Evolutionary conservation across 2,113 vertebrate genomes (phyloP).

Genomic region (Thinocorus orbignyianus): DNA sequence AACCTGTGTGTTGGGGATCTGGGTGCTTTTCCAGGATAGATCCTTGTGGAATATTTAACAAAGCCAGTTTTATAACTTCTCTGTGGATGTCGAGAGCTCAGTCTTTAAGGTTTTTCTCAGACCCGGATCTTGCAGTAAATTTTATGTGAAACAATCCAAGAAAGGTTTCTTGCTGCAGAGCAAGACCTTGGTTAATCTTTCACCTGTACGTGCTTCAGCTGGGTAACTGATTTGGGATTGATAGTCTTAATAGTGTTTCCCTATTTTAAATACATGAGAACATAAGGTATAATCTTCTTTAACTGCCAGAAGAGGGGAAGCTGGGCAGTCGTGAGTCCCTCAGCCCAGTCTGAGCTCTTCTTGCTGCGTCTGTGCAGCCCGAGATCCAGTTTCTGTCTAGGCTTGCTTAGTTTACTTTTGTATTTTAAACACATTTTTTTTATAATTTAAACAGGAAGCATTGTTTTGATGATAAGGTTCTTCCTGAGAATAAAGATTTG

Average conservation of each 20-base stretch:
- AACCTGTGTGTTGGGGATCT: neutral
- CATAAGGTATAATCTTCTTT: neutral
- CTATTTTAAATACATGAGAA: neutral
- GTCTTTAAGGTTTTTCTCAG: neutral
- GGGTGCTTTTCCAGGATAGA: neutral
- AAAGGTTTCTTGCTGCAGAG: neutral
- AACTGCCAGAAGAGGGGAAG: neutral
- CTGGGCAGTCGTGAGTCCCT: neutral
- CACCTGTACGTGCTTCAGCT: fast-evolving
- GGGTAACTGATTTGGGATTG: neutral
- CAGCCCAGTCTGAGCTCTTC: neutral
- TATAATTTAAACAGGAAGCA: neutral
- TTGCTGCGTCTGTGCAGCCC: neutral
- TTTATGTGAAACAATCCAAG: neutral
- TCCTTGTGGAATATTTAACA: neutral
- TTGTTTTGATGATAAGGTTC: neutral
- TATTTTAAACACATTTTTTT: neutral
- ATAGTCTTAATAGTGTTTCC: neutral
- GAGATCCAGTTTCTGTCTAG: neutral
- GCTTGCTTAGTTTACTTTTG: neutral
- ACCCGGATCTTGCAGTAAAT: neutral
- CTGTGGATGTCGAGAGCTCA: neutral
- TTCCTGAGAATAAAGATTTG: neutral
- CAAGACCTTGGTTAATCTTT: neutral
- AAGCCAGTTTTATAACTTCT: neutral